Evolutionary conservation across 1,140 invertebrate genomes (phyloP), one percentile per base, ranked within the genome.

Genomic region (Sesamia nonagrioides): DNA sequence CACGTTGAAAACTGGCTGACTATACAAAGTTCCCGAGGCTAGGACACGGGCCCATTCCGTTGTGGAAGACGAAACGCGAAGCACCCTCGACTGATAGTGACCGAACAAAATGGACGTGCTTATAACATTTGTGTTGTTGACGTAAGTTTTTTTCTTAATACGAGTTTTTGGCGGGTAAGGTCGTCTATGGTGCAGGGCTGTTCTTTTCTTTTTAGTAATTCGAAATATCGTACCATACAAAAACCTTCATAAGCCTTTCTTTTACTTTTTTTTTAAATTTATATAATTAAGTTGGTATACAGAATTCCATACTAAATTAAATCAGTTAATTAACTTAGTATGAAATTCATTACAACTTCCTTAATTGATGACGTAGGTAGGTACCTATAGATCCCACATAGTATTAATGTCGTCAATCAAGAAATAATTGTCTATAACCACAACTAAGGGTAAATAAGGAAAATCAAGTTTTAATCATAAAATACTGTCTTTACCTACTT

Each of bases 21-120:
- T 92, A 92, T 93, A 93, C 90, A 92, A 93, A 89, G 83, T 86
- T 92, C 90, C 89, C 77, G 85, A 60, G 82, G 84, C 86, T 85
- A 89, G 89, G 87, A 88, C 84, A 83, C 82, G 86, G 84, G 63
- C 71, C 88, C 92, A 94, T 89, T 94, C 89, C 84, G 84, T 83
- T 40, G 72, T 72, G 74, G 83, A 77, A 75, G 81, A 82, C 84
- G 86, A 86, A 75, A 60, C 48, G 78, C 79, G 71, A 78, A 85
- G 79, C 82, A 83, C 82, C 63, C 54, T 56, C 21, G 27, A 27
- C 45, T 17, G 21, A 63, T 52, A 66, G 45, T 63, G 48, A 63
- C 40, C 21, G 15, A 40, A 40, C n/a, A 54, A 50, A 21, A 77
- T 74, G 75, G 78, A 78, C 35, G 84, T 87, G 81, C 63, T 85